These are phyloP conservation scores for Machimus atricapillus DNA, from an alignment of 2,888 invertebrate genomes.

Conservation along the genomic window DNA sequence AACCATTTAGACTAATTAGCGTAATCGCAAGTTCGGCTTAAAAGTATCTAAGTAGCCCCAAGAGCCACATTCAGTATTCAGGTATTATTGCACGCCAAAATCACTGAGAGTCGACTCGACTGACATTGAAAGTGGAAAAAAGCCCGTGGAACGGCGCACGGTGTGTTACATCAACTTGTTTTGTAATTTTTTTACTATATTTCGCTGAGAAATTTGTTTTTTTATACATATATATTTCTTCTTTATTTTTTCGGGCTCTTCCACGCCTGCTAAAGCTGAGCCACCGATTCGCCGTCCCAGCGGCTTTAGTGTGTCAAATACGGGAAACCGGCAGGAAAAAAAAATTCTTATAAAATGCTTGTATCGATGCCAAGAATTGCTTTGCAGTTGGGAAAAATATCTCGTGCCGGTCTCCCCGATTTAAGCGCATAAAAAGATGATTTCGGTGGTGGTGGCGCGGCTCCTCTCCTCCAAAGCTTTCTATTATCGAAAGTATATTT, in stretches of 20 bases:
- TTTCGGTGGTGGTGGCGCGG: not conserved
- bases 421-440: conserved; percentile 35
- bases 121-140: not conserved
- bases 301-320: conserved; percentile 37
- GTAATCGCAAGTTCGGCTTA: not conserved
- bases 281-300: conserved; percentile 2
- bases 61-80: not conserved
- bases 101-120: not conserved
- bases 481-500: conserved; percentile 26
- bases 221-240: not conserved
- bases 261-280: not conserved
- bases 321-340: conserved; percentile 11
- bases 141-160: not conserved
- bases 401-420: conserved; percentile 15
- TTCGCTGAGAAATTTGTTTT: not conserved
- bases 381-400: conserved; percentile 10
- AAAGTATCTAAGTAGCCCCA: not conserved
- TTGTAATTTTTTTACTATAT: not conserved
- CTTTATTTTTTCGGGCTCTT: not conserved
- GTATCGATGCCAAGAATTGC: conserved; percentile 40
- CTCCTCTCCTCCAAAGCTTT: conserved; percentile 4
- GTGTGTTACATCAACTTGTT: not conserved
- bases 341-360: conserved; percentile 30
- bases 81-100: not conserved
- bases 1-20: not conserved